phyloP scores from a whole-genome alignment of 2,888 invertebrate species.

The Pristionchus mayeri region DNA sequence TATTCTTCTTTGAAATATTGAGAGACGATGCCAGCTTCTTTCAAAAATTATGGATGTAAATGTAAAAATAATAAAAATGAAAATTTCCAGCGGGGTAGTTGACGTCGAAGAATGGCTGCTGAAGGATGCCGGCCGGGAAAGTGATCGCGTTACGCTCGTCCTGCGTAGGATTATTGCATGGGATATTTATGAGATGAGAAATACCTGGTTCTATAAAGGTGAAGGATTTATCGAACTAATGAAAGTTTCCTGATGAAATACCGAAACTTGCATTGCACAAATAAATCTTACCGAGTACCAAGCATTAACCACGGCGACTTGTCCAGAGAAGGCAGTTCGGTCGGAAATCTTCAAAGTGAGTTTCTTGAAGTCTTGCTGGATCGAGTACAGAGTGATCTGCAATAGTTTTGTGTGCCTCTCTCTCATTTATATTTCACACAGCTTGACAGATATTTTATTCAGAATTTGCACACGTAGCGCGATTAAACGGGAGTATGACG shows the following conservation, averaged over 20 bases:
- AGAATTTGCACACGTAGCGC: neutral
- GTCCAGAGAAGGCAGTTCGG: constrained; percentile 3
- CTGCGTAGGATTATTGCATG: constrained; percentile 49
- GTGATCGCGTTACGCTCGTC: constrained; percentile 73
- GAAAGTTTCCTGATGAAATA: neutral
- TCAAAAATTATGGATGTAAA: too few species aligned
- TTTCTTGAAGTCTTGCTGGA: neutral
- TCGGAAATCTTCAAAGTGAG: constrained; percentile 36
- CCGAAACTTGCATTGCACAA: neutral
- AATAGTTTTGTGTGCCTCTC: neutral
- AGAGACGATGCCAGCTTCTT: too few species aligned
- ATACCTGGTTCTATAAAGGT: neutral
- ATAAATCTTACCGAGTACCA: constrained; percentile 49
- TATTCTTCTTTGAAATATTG: too few species aligned
- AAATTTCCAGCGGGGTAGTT: constrained; percentile 66
- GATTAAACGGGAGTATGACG: too few species aligned
- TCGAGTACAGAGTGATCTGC: constrained; percentile 47
- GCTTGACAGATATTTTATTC: neutral
- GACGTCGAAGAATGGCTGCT: constrained; percentile 69
- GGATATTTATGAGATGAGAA: neutral
- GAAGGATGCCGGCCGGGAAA: constrained; percentile 72
- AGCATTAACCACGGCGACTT: neutral
- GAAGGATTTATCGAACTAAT: neutral
- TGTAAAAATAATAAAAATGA: too few species aligned
- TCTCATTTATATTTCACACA: too few species aligned